Evolutionary conservation across 2,113 vertebrate species (phyloP).

Genomic region (Pelecanoides urinatrix): DNA sequence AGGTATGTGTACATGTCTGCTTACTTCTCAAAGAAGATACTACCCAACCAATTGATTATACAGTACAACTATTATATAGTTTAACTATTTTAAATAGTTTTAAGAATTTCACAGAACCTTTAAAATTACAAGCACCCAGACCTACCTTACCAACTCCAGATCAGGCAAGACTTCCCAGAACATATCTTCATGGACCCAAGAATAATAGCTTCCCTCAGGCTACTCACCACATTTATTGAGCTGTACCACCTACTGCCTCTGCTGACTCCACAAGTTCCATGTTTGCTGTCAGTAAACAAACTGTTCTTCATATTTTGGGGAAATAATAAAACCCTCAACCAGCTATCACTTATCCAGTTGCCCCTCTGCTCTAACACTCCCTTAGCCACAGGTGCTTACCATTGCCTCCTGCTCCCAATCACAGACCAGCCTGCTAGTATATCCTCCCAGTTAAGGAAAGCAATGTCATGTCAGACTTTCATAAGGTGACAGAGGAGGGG

Average conservation of each 20-base stretch:
- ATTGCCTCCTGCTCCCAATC: not conserved
- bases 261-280: not conserved
- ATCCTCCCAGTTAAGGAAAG: not conserved
- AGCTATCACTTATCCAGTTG: not conserved
- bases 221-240: not conserved
- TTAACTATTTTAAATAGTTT: not conserved
- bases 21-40: not conserved
- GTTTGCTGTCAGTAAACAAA: not conserved
- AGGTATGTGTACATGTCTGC: conserved; percentile 71
- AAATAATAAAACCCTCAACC: not conserved
- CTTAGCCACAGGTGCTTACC: not conserved
- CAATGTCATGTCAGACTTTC: not conserved
- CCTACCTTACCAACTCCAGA: not conserved
- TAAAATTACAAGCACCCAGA: not conserved
- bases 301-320: not conserved
- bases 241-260: not conserved
- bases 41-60: not conserved
- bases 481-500: not conserved
- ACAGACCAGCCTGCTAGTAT: not conserved
- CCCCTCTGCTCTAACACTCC: not conserved
- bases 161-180: not conserved
- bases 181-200: not conserved
- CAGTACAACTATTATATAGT: not conserved
- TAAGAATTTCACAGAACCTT: not conserved
- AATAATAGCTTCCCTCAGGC: not conserved